Percentiles rank a stretch among this genome's conserved stretches.
phyloP scores from a whole-genome alignment of 1,140 invertebrate species.

The Hycleus phaleratus region DNA sequence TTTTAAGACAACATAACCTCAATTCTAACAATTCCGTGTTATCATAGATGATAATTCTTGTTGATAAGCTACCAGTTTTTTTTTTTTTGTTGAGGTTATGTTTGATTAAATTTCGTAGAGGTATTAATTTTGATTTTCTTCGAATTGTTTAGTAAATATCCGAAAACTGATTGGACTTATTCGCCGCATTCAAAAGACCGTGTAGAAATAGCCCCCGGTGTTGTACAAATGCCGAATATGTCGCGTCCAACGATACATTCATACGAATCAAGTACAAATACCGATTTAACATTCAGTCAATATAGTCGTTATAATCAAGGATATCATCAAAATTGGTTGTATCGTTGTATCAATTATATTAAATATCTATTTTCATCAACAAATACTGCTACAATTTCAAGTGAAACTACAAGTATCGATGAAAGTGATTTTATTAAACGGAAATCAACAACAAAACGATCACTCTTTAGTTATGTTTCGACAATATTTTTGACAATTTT shows the following conservation, averaged over 20 bases:
- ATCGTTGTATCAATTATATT: background rate
- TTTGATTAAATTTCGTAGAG: too few species aligned
- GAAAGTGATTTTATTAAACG: background rate
- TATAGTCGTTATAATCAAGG: background rate
- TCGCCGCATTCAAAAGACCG: conserved; percentile 64
- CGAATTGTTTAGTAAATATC: conserved; percentile 53
- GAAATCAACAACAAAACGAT: background rate
- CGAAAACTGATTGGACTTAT: conserved; percentile 78
- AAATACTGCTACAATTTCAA: background rate
- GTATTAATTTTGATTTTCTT: too few species aligned
- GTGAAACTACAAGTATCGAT: background rate
- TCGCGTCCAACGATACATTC: conserved; percentile 52
- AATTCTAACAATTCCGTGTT: background rate
- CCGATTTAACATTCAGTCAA: conserved; percentile 17
- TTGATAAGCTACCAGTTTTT: too few species aligned
- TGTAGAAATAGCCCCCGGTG: conserved; percentile 65
- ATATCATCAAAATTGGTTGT: background rate
- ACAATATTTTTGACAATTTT: background rate
- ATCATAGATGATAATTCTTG: too few species aligned
- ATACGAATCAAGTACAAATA: conserved; percentile 25
- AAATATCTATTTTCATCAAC: background rate
- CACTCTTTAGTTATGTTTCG: background rate
- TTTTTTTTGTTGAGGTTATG: too few species aligned
- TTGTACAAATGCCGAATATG: conserved; percentile 76
- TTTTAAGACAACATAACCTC: background rate